Conservation (phyloP, 2,113 vertebrate species). For the Neodontobutis hainanensis region DNA sequence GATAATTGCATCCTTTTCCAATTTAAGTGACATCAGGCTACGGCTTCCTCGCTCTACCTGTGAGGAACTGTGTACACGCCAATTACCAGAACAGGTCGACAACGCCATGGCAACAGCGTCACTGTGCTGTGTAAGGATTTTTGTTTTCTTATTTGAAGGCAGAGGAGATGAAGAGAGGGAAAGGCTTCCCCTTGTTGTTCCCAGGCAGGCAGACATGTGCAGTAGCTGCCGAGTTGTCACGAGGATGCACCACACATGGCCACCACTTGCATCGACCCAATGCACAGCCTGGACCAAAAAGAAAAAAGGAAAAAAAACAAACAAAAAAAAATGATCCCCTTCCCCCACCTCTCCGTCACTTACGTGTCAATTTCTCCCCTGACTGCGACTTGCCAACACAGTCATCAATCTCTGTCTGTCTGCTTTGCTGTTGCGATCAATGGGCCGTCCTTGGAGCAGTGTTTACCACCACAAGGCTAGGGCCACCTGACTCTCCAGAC, state of each 20-base stretch:
- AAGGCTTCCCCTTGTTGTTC: slow-evolving; percentile 71
- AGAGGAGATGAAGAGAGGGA: slow-evolving; percentile 12
- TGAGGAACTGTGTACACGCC: slow-evolving; percentile 43
- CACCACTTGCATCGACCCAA: slow-evolving; percentile 36
- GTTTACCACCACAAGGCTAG: slow-evolving; percentile 36
- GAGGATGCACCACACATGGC: slow-evolving; percentile 58
- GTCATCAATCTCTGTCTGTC: slow-evolving; percentile 62
- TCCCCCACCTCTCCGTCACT: slow-evolving; percentile 25
- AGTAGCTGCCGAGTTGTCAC: slow-evolving; percentile 68
- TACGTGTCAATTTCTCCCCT: slow-evolving; percentile 65
- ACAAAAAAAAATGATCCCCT: background rate
- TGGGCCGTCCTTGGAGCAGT: slow-evolving; percentile 62
- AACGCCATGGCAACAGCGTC: slow-evolving; percentile 83
- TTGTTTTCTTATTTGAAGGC: slow-evolving; percentile 24
- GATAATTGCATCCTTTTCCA: slow-evolving; percentile 72
- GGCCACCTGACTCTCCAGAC: slow-evolving; percentile 44
- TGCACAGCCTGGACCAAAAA: slow-evolving; percentile 15
- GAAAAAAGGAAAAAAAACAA: background rate
- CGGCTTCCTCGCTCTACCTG: slow-evolving; percentile 37
- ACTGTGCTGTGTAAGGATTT: slow-evolving; percentile 55
- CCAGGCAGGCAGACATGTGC: slow-evolving; percentile 60
- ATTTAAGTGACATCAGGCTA: slow-evolving; percentile 58
- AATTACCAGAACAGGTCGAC: slow-evolving; percentile 72
- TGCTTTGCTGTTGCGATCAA: slow-evolving; percentile 62
- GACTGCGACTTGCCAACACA: slow-evolving; percentile 50